A percentile compares a stretch with the other conserved stretches of the same genome.
Evolutionary conservation across 1,140 invertebrate genomes (phyloP).

Genomic region (Bradynema listronoti): DNA sequence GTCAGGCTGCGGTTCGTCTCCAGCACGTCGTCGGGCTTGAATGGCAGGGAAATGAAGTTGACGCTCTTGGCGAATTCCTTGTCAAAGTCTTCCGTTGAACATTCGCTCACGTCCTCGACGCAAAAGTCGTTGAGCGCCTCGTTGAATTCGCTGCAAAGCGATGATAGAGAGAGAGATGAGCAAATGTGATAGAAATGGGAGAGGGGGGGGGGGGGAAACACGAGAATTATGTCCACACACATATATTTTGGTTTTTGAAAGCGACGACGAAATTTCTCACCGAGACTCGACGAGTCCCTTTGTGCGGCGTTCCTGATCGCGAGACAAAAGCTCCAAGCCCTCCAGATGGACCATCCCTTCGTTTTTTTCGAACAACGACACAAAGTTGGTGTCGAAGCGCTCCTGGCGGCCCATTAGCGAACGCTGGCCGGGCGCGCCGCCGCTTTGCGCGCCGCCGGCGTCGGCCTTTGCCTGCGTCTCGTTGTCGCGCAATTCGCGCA

Average conservation of each 20-base stretch:
- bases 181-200: not conserved
- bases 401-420: constrained; percentile 19
- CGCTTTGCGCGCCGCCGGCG: not conserved
- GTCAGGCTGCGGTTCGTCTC: constrained; percentile 14
- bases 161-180: not conserved
- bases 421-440: not conserved
- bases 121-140: constrained; percentile 28
- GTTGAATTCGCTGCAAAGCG: constrained; percentile 28
- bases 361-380: constrained; percentile 30
- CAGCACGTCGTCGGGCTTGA: constrained; percentile 27
- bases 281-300: not conserved
- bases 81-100: constrained; percentile 30
- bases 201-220: constrained; percentile 1
- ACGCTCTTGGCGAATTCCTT: constrained; percentile 26
- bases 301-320: constrained; percentile 16
- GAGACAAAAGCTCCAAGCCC: constrained; percentile 35
- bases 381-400: constrained; percentile 23
- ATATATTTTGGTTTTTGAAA: too few relatives aligned
- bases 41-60: constrained; percentile 22
- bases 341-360: constrained; percentile 44
- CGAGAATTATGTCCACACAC: too few relatives aligned
- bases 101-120: constrained; percentile 38
- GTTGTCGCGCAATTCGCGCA: constrained; percentile 28
- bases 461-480: constrained; percentile 10
- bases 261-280: too few relatives aligned